Conservation (phyloP, 2,113 vertebrate species). For the Zapornia atra region DNA sequence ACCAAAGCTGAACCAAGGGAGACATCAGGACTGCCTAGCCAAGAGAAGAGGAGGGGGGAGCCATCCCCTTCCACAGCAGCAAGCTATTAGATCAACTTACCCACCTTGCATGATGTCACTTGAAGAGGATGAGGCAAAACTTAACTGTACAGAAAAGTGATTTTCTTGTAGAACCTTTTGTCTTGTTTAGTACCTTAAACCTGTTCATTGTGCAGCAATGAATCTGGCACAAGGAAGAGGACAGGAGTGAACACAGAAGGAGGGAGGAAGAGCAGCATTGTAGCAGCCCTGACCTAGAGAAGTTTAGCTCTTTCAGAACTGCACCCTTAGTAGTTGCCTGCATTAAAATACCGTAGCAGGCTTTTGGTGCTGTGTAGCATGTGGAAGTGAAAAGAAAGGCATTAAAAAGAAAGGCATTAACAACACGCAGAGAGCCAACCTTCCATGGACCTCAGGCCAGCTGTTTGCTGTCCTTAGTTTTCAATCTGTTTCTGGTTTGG, state of each 20-base stretch:
- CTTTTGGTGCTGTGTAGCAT: not conserved
- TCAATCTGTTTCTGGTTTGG: constrained; percentile 27
- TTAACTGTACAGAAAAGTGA: not conserved
- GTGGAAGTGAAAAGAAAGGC: constrained; percentile 8
- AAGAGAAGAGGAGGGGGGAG: not conserved
- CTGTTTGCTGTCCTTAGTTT: not conserved
- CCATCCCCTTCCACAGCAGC: not conserved
- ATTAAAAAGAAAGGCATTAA: not conserved
- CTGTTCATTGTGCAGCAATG: not conserved
- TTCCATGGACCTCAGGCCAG: not conserved
- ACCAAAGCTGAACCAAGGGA: not conserved
- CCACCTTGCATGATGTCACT: not conserved
- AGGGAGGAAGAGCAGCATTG: not conserved
- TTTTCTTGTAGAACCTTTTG: not conserved
- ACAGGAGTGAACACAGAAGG: not conserved
- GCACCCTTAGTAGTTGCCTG: not conserved
- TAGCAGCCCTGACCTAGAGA: not conserved
- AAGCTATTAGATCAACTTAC: not conserved
- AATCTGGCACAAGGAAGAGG: not conserved
- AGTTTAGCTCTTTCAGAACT: not conserved
- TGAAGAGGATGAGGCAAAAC: not conserved
- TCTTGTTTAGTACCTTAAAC: not conserved
- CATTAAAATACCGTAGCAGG: not conserved
- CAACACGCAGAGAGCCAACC: not conserved
- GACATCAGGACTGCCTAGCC: not conserved